Evolutionary conservation across 37 sponge, comb jelly and placozoan genomes (phyloP), one percentile per base, ranked within the genome.

Genomic region (Ianthella basta): DNA sequence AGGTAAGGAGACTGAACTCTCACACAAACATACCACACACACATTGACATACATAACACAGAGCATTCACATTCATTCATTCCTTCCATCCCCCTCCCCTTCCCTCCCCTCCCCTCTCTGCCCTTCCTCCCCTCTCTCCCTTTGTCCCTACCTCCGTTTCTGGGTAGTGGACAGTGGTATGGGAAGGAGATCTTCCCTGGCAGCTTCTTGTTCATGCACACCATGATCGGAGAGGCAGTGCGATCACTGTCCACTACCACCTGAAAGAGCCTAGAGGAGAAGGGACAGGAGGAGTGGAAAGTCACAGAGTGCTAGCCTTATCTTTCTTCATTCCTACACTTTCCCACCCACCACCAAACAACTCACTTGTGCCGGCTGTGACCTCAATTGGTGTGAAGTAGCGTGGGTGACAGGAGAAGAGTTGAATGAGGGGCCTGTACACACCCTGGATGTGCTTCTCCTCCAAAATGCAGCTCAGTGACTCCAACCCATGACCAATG

Each of bases 311-410:
- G n/a, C n/a, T 15, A 82, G 4, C 12, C 15, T 75, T 37, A 23
- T 75, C 38, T 36, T 23, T 15, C 16, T 15, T 20, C 20, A 18
- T 25, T 3, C 1, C 65, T 10, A 35, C 21, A 27, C 63, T 16
- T 4, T 4, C 16, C 2, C 32, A 23, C 74, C 3, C n/a, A 33
- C 74, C 29, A 72, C 39, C n/a, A 32, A 6, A 72, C 50, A 44
- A 12, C 72, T 70, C 25, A 92, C 97, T 92, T 96, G 80, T 91
- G 55, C 99, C 99, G 66, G 99, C 99, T 2, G 96, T 93, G 59
- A 96, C 96, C 30, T 96, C 99, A 0, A 96, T 91, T 0, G 99
- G 95, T 55, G 99, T 96, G 88, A 91, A 94, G 35, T 88, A 77
- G 56, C 79, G 55, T 13, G 87, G 82, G 4, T 88, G 84, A 78